phyloP scores from a whole-genome alignment of 2,113 vertebrate genomes.

The Pseudolaguvia tuberculata region DNA sequence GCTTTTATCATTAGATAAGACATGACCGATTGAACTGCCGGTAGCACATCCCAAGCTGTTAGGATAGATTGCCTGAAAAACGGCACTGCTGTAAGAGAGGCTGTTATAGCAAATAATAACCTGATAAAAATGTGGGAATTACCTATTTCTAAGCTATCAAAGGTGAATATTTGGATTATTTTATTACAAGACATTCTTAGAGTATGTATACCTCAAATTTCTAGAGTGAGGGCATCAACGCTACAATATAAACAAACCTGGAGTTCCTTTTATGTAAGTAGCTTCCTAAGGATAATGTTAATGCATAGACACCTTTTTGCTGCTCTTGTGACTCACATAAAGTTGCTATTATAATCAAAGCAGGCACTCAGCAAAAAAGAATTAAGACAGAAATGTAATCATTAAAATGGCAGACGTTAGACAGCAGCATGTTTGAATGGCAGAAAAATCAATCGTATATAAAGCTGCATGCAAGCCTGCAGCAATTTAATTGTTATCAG shows the following conservation, averaged over 20 bases:
- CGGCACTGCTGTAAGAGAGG: not conserved
- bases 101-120: not conserved
- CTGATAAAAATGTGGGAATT: not conserved
- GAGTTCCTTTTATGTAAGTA: not conserved
- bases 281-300: conserved; percentile 9
- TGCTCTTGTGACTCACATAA: conserved; percentile 5
- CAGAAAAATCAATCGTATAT: conserved; percentile 55
- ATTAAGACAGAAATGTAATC: conserved; percentile 6
- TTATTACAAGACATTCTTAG: not conserved
- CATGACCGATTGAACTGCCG: no score
- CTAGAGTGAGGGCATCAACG: not conserved
- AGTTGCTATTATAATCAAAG: conserved; percentile 30
- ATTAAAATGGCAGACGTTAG: conserved; percentile 22
- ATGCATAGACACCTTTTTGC: not conserved
- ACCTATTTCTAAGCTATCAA: not conserved
- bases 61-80: no score
- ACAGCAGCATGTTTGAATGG: conserved; percentile 48
- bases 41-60: no score
- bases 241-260: not conserved
- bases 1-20: no score
- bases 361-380: conserved; percentile 12
- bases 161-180: not conserved
- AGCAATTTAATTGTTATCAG: conserved; percentile 39
- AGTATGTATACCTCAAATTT: no score
- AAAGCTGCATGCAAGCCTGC: conserved; percentile 22